Evolutionary conservation across 2,113 vertebrate species (phyloP).

Genomic region (Chlorodrepanis virens): DNA sequence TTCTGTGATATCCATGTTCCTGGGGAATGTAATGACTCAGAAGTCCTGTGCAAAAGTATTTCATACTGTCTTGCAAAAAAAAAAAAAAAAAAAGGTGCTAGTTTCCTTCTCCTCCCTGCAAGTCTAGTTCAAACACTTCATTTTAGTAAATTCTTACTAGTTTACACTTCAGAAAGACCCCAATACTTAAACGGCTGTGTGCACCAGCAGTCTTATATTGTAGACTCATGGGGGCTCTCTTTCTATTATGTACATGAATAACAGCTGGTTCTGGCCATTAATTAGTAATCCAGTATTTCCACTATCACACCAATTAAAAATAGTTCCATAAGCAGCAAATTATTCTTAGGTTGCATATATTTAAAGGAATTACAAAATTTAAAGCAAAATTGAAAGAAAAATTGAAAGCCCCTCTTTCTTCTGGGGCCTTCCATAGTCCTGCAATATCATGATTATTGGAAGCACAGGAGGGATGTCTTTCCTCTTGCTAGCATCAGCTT

Average conservation of each 20-base stretch:
- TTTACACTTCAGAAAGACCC: not conserved
- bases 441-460: not conserved
- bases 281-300: not conserved
- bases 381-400: not conserved
- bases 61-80: not conserved
- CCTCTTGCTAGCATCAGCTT: not conserved
- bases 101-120: fast-evolving
- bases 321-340: not conserved
- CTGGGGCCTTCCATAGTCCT: not conserved
- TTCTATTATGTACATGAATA: not conserved
- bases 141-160: not conserved
- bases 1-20: not conserved
- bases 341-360: not conserved
- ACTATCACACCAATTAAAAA: not conserved
- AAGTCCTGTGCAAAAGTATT: not conserved
- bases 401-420: not conserved
- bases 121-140: not conserved
- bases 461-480: not conserved
- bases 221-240: not conserved
- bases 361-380: not conserved
- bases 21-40: not conserved
- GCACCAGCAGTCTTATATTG: not conserved
- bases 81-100: not conserved
- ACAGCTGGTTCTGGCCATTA: not conserved
- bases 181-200: not conserved